Percentiles rank a stretch among this genome's conserved stretches.
Evolutionary conservation across 1,140 invertebrate genomes (phyloP).

Genomic region (Drosophila equinoxialis): DNA sequence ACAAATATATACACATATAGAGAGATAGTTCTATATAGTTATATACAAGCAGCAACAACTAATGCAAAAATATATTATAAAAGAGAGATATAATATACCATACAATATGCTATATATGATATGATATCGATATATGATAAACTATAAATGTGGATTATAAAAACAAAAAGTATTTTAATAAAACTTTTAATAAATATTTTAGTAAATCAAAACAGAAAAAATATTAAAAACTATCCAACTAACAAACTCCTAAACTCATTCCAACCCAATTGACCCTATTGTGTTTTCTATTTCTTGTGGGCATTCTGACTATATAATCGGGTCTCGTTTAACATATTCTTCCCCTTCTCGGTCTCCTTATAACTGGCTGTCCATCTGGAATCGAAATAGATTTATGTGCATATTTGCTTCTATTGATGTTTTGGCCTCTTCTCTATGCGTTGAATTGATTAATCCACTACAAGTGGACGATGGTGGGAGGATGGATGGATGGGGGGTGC

Average conservation of each 20-base stretch:
- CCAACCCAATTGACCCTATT: not conserved
- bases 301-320: slow-evolving; percentile 5
- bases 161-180: slow-evolving; percentile 74
- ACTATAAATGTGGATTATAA: slow-evolving; percentile 68
- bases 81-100: slow-evolving; percentile 21
- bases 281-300: slow-evolving; percentile 2
- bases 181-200: slow-evolving; percentile 82
- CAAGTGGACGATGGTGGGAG: not conserved
- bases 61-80: slow-evolving; percentile 32
- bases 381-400: slow-evolving; percentile 59
- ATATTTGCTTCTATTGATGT: slow-evolving; percentile 66
- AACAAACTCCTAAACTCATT: slow-evolving; percentile 6
- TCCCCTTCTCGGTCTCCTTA: not conserved
- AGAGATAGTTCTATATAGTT: slow-evolving; percentile 24
- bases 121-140: slow-evolving; percentile 38
- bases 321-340: slow-evolving; percentile 1
- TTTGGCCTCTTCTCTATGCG: slow-evolving; percentile 6
- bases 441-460: slow-evolving; percentile 71
- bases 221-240: slow-evolving; percentile 17
- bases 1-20: slow-evolving; percentile 35
- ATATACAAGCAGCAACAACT: slow-evolving; percentile 50
- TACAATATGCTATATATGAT: slow-evolving; percentile 38
- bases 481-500: not conserved
- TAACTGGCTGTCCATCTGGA: slow-evolving; percentile 20
- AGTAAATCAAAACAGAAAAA: slow-evolving; percentile 59